Conservation (phyloP, 1,140 invertebrate species). For the Chelonus insularis region DNA sequence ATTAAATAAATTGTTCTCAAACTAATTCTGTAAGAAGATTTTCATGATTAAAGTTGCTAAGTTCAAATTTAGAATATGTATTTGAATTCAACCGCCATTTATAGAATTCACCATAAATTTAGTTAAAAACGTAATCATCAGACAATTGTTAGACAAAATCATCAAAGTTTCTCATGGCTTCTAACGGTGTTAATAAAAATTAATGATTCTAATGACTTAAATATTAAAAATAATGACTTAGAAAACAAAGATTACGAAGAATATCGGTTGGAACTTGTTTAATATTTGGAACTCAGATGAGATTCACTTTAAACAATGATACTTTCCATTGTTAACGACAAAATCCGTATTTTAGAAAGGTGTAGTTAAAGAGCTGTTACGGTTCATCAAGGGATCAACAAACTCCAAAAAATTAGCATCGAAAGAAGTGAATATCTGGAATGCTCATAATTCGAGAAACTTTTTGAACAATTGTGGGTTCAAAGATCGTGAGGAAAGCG, state of each 20-base stretch:
- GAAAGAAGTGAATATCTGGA: slow-evolving; percentile 96
- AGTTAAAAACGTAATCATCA: no score
- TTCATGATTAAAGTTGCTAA: no score
- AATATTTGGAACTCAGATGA: slow-evolving; percentile 90
- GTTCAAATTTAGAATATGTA: no score
- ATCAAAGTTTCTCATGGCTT: no score
- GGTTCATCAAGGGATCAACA: slow-evolving; percentile 94
- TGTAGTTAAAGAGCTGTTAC: slow-evolving; percentile 92
- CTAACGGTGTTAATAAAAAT: no score
- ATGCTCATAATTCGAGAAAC: slow-evolving; percentile 89
- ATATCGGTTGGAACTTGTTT: slow-evolving; percentile 79
- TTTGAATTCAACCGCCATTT: no score
- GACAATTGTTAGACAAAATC: no score
- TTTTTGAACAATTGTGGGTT: slow-evolving; percentile 92
- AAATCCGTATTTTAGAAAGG: slow-evolving; percentile 94
- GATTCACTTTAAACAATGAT: slow-evolving; percentile 79
- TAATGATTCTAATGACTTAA: no score
- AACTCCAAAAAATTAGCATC: slow-evolving; percentile 85
- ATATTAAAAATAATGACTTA: no score
- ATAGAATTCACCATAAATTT: no score
- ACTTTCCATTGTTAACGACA: slow-evolving; percentile 93
- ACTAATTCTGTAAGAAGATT: no score
- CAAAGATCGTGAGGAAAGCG: slow-evolving; percentile 86
- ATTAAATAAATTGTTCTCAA: no score
- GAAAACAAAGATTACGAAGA: slow-evolving; percentile 48